Conservation (phyloP, 1,140 invertebrate genomes). For the Philopotamus ludificatus region DNA sequence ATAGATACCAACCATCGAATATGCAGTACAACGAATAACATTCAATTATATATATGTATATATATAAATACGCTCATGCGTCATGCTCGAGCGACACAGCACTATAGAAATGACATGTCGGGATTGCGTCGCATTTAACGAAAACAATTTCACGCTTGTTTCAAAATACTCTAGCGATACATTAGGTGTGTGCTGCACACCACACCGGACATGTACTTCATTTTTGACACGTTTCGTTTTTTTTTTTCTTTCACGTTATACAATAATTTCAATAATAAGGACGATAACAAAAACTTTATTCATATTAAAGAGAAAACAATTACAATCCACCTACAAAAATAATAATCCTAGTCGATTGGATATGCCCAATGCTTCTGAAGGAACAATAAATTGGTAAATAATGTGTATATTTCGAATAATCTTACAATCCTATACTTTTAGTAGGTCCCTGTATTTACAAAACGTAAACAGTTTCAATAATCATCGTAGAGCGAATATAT, state of each 20-base stretch:
- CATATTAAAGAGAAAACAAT: not conserved
- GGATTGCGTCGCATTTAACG: no score
- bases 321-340: constrained; percentile 16
- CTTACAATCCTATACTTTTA: not conserved
- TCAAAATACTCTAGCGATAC: no score
- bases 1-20: no score
- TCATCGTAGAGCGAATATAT: not conserved
- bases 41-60: not conserved
- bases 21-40: not conserved
- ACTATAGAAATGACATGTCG: no score
- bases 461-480: constrained; percentile 5
- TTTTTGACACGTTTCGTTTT: no score
- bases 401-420: constrained; percentile 5
- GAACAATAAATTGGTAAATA: constrained; percentile 10
- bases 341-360: constrained; percentile 15
- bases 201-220: no score
- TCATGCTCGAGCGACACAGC: not conserved
- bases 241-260: no score
- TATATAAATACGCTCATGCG: not conserved
- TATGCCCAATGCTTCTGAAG: constrained; percentile 16
- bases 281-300: no score
- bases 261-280: no score
- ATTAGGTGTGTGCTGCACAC: no score
- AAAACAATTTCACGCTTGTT: no score
- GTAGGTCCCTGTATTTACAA: constrained; percentile 17